phyloP scores from a whole-genome alignment of 2,888 invertebrate genomes.

The Cephalotes varians region DNA sequence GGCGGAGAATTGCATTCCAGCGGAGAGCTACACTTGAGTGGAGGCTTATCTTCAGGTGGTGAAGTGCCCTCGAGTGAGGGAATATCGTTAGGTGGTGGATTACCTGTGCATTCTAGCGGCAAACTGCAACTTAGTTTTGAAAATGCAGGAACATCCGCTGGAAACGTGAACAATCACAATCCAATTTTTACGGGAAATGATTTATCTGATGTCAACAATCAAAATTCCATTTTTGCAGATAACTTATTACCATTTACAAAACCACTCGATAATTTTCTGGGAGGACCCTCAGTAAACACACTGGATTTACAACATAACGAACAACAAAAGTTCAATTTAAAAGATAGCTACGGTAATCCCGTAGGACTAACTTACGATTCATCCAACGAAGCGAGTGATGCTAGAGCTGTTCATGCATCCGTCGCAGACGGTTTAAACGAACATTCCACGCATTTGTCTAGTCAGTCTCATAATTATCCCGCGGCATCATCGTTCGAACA shows the following conservation, averaged over 20 bases:
- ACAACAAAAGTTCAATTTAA: conserved; percentile 75
- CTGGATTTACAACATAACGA: conserved; percentile 78
- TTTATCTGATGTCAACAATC: background rate
- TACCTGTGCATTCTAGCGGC: conserved; percentile 4
- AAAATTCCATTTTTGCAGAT: conserved; percentile 19
- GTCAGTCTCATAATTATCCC: conserved; percentile 63
- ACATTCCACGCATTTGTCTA: conserved; percentile 46
- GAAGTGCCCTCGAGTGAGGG: conserved; percentile 26
- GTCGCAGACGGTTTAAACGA: conserved; percentile 61
- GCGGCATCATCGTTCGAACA: conserved; percentile 64
- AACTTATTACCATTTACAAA: conserved; percentile 15
- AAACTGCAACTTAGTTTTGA: conserved; percentile 44
- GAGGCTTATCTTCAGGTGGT: conserved; percentile 43
- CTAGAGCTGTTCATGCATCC: conserved; percentile 54
- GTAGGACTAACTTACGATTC: conserved; percentile 70
- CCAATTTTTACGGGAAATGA: conserved; percentile 29
- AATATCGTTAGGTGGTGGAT: conserved; percentile 31
- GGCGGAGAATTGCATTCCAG: conserved; percentile 37
- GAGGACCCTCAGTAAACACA: conserved; percentile 75
- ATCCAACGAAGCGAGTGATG: conserved; percentile 48
- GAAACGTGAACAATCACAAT: background rate
- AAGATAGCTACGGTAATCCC: conserved; percentile 83
- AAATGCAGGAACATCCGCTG: background rate
- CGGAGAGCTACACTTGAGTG: conserved; percentile 35
- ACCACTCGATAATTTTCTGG: conserved; percentile 36